These are phyloP conservation scores for Sisor rabdophorus DNA, from an alignment of 2,113 vertebrate species.

Conservation along the genomic window DNA sequence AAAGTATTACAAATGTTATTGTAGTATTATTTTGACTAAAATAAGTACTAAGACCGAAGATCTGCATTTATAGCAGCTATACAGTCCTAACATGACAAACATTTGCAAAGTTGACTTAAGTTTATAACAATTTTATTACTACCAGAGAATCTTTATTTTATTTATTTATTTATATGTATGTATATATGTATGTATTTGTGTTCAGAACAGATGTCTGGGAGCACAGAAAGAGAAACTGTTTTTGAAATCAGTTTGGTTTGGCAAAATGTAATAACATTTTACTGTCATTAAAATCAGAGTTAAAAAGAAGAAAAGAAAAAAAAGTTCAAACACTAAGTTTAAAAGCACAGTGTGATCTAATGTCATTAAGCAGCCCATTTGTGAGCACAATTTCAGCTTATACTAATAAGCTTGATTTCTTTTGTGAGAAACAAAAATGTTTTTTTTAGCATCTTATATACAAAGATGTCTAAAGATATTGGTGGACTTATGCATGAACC, in stretches of 20 bases:
- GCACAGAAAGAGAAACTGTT: too few species aligned
- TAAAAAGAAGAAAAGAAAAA: too few species aligned
- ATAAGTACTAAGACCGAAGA: neutral
- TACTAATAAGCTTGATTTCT: too few species aligned
- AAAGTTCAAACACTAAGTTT: too few species aligned
- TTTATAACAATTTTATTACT: neutral
- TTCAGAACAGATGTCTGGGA: too few species aligned
- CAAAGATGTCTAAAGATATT: neutral
- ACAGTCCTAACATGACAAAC: neutral
- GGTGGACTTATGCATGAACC: neutral
- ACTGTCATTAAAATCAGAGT: too few species aligned
- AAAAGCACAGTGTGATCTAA: too few species aligned
- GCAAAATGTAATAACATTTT: too few species aligned
- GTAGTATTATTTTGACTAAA: neutral
- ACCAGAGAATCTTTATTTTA: neutral
- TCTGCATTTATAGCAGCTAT: neutral
- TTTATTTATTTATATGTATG: neutral
- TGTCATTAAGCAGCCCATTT: too few species aligned
- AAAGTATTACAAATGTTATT: constrained; percentile 16
- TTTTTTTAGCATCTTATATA: neutral
- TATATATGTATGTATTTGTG: too few species aligned
- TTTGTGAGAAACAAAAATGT: neutral
- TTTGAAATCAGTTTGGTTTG: too few species aligned
- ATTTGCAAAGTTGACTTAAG: neutral
- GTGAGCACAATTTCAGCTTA: too few species aligned